Base-by-base conservation (phyloP, 2,888 invertebrate species). In the Danaus chrysippus region DNA sequence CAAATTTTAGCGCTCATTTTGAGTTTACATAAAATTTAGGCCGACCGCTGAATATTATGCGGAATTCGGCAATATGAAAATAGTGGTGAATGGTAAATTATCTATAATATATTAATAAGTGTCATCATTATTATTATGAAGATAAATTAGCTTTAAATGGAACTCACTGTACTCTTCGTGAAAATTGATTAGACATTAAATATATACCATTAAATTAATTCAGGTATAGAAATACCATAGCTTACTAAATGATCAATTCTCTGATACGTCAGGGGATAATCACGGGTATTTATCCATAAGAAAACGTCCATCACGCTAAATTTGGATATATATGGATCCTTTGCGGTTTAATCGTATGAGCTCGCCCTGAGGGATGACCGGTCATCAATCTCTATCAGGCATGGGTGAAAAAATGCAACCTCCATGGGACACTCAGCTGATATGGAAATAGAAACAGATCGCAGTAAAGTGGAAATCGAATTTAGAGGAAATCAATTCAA, bases 341-440 rank as follows among this genome's bases (percentile, higher is more conserved):
- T 77, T 76, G 81, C 80, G 75, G 76, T 76, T 76, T 87, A 87
- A 86, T 84, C 86, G 85, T 78, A 81, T 79, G 79, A 82, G 84
- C 84, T 76, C 84, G 82, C 82, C 82, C 81, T 81, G 72, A 73
- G 76, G 65, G 75, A 76, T 73, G 70, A 73, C 68, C 76, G 76
- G 80, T 88, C 88, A 90, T 91, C 90, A 91, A 91, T 91, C 90
- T 88, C 86, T 85, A 91, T 91, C 89, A 87, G 79, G 71, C 76
- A 77, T 76, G 72, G 76, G 77, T 77, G 76, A 84, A 85, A 86
- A 85, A 86, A 87, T 87, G 86, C 85, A 83, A 83, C 79, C 49
- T 49, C 49, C 49, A 17, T 49, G 49, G 49, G 49, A 49, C 49
- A 49, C 49, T 49, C 49, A 2, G 17, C 49, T 49, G 49, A 49